A percentile compares a stretch with the other conserved stretches of the same genome.
These are phyloP conservation scores for Galemys pyrenaicus DNA, from an alignment of 2,113 vertebrate genomes.

Conservation along the genomic window DNA sequence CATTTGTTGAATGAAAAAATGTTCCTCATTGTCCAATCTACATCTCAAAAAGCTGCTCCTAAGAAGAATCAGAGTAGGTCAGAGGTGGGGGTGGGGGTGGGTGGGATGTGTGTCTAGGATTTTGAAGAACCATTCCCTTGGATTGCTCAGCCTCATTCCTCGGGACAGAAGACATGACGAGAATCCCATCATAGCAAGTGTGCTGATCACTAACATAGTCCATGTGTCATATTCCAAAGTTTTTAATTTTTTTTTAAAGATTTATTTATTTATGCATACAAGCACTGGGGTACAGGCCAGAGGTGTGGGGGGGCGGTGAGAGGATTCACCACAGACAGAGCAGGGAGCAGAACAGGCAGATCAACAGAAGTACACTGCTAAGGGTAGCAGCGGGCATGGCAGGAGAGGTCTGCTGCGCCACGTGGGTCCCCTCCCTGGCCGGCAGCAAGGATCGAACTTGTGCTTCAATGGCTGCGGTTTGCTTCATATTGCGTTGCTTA, in stretches of 20 bases:
- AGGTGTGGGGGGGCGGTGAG: too few relatives aligned
- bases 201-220: background rate
- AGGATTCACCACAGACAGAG: too few relatives aligned
- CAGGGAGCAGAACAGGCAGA: too few relatives aligned
- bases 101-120: background rate
- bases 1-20: slow-evolving; percentile 1
- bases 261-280: too few relatives aligned
- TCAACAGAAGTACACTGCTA: too few relatives aligned
- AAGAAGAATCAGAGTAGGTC: background rate
- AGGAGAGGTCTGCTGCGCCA: too few relatives aligned
- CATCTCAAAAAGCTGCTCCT: background rate
- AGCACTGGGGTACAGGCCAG: too few relatives aligned
- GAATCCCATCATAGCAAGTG: background rate
- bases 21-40: background rate
- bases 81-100: background rate
- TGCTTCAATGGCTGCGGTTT: too few relatives aligned
- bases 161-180: background rate
- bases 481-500: too few relatives aligned
- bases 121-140: background rate
- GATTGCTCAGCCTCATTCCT: background rate
- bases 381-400: too few relatives aligned
- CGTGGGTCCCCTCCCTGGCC: too few relatives aligned
- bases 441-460: too few relatives aligned
- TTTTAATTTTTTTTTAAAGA: background rate
- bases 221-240: background rate